A percentile compares a stretch with the other conserved stretches of the same genome.
These are phyloP conservation scores for Lutjanus erythropterus DNA, from an alignment of 2,113 vertebrate genomes.

Conservation along the genomic window DNA sequence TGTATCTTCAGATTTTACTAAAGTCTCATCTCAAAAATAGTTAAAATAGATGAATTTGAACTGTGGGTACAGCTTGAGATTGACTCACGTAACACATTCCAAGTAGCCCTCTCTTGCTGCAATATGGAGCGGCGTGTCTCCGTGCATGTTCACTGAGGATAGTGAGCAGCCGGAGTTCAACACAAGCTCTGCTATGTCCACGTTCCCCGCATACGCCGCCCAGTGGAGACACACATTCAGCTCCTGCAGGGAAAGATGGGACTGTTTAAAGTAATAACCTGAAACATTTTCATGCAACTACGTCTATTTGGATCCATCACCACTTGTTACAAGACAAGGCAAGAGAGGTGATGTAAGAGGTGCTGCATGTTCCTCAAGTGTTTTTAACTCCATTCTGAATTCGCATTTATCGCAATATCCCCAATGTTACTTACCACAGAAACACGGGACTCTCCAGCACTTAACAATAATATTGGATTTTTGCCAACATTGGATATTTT, in stretches of 20 bases:
- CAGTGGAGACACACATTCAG: conserved; percentile 94
- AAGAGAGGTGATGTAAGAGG: neutral
- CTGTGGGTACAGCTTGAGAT: neutral
- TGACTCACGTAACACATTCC: conserved; percentile 91
- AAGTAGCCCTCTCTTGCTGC: conserved; percentile 90
- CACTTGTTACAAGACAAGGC: neutral
- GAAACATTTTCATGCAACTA: conserved; percentile 40
- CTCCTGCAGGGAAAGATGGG: conserved; percentile 81
- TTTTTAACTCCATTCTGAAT: too few relatives aligned
- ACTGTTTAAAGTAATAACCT: conserved; percentile 52
- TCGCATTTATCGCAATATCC: too few relatives aligned
- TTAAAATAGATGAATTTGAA: too few relatives aligned
- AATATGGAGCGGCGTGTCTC: conserved; percentile 93
- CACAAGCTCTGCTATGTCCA: conserved; percentile 92
- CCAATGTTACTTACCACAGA: too few relatives aligned
- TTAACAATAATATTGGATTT: too few relatives aligned
- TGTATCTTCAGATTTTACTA: too few relatives aligned
- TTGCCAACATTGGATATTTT: too few relatives aligned
- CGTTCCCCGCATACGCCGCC: conserved; percentile 93
- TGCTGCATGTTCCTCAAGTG: neutral
- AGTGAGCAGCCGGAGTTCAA: conserved; percentile 92
- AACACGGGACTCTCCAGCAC: too few relatives aligned
- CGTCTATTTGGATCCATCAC: neutral
- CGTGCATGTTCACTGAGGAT: conserved; percentile 89
- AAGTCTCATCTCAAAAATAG: too few relatives aligned